Conservation (phyloP, 2,113 vertebrate species). For the Ptilonorhynchus violaceus region DNA sequence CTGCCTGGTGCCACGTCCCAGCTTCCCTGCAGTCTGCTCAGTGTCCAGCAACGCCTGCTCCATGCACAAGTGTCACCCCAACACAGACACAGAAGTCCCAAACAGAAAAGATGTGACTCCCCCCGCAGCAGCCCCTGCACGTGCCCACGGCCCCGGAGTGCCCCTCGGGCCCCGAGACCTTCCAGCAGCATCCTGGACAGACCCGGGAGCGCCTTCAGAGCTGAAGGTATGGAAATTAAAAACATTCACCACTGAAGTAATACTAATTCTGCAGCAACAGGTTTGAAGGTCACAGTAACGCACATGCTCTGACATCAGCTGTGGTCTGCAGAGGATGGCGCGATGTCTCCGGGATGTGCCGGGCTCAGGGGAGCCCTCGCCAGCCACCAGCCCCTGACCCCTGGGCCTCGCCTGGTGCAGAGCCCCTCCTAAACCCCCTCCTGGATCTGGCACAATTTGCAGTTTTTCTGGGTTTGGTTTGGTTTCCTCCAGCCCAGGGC, state of each 20-base stretch:
- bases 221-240: not conserved
- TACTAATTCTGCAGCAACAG: not conserved
- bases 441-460: constrained; percentile 48
- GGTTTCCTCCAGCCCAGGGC: not conserved
- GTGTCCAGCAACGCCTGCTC: not conserved
- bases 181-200: not conserved
- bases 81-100: not conserved
- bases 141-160: not conserved
- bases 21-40: not conserved
- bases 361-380: not conserved
- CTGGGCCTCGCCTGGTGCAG: not conserved
- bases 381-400: not conserved
- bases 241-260: not conserved
- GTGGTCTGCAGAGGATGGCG: constrained; percentile 5
- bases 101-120: not conserved
- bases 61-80: not conserved
- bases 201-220: not conserved
- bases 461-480: constrained; percentile 30
- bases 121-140: not conserved
- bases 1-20: not conserved
- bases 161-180: not conserved
- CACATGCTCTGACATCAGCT: not conserved
- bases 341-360: not conserved
- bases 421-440: not conserved
- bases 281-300: not conserved